Percentiles rank a stretch among this genome's conserved stretches.
Evolutionary conservation across 1,140 invertebrate genomes (phyloP).

Genomic region (Globodera ellingtonae): DNA sequence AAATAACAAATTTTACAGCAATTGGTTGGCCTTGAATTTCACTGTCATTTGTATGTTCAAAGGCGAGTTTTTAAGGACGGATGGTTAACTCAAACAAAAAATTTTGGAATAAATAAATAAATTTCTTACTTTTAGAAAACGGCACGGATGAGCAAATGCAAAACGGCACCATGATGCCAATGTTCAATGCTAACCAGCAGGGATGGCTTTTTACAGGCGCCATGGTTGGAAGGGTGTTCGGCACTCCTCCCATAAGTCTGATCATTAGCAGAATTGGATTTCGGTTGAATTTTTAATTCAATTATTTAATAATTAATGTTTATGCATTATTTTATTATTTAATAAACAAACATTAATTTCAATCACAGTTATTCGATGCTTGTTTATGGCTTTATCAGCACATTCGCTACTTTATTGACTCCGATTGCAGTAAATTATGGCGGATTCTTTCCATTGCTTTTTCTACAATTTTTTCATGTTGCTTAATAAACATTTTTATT

Average conservation of each 20-base stretch:
- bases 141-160: neutral
- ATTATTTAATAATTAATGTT: too few relatives aligned
- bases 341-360: too few relatives aligned
- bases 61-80: conserved; percentile 2
- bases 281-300: neutral
- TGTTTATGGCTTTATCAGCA: conserved; percentile 20
- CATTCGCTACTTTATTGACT: conserved; percentile 11
- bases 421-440: neutral
- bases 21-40: conserved; percentile 21
- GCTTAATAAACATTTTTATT: too few relatives aligned
- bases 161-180: neutral
- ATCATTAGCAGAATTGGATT: conserved; percentile 10
- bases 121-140: neutral
- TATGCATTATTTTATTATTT: too few relatives aligned
- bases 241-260: conserved; percentile 12
- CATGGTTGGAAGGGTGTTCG: conserved; percentile 6
- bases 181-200: conserved; percentile 14
- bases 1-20: neutral
- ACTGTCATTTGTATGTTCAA: conserved; percentile 27
- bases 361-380: neutral
- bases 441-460: neutral
- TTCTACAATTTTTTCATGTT: neutral
- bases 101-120: neutral
- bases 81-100: neutral
- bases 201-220: conserved; percentile 22